Percentiles rank a stretch among this genome's conserved stretches.
phyloP scores from a whole-genome alignment of 2,797 vertebrate genomes.

The Threskiornis aethiopicus region DNA sequence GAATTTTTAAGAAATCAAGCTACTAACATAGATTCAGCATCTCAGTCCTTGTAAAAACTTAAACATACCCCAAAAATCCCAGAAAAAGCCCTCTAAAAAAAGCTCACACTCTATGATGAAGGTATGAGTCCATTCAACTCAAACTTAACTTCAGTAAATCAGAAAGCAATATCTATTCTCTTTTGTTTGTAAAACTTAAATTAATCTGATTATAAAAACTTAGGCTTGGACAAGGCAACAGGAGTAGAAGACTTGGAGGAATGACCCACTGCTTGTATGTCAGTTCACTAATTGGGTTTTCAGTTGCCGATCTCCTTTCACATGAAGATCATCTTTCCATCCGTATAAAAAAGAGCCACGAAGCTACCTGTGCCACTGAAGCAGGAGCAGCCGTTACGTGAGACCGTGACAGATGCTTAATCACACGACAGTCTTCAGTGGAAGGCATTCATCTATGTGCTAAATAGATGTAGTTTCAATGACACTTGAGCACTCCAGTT shows the following conservation, averaged over 20 bases:
- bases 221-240: not conserved
- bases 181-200: not conserved
- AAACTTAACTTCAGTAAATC: not conserved
- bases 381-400: not conserved
- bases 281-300: not conserved
- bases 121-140: not conserved
- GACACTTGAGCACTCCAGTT: slow-evolving; percentile 50
- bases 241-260: not conserved
- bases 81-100: not conserved
- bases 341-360: not conserved
- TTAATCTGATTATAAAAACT: not conserved
- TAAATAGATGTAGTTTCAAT: slow-evolving; percentile 64
- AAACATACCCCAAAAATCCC: not conserved
- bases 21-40: not conserved
- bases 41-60: not conserved
- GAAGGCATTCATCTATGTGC: slow-evolving; percentile 61
- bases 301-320: not conserved
- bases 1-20: not conserved
- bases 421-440: not conserved
- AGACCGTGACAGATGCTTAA: slow-evolving; percentile 50
- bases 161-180: not conserved
- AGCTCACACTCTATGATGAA: not conserved
- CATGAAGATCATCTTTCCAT: not conserved
- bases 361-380: not conserved
- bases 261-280: not conserved